These are phyloP conservation scores for Chloroceryle aenea DNA, from an alignment of 2,113 vertebrate genomes.

Conservation along the genomic window DNA sequence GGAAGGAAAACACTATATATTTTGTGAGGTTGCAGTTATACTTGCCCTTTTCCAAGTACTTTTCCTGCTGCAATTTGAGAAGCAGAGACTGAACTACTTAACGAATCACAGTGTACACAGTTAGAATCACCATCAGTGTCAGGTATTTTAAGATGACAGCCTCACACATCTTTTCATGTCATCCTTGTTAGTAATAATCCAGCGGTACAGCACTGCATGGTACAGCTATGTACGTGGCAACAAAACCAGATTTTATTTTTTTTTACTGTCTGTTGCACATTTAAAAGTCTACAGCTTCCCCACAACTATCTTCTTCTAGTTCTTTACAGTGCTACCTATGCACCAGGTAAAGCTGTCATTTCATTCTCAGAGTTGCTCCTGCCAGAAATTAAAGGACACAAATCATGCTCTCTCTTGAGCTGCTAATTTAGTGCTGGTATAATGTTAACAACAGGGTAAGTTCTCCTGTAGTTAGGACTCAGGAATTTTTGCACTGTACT, in stretches of 20 bases:
- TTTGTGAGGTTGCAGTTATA: neutral
- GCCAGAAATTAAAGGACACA: slow-evolving; percentile 18
- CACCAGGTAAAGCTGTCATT: slow-evolving; percentile 4
- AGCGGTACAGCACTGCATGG: neutral
- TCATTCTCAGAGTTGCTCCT: neutral
- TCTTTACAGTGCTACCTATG: neutral
- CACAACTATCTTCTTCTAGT: neutral
- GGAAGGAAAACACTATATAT: neutral
- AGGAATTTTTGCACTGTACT: neutral
- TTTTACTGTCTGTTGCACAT: neutral
- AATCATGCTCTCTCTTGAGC: neutral
- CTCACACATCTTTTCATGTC: neutral
- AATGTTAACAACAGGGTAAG: neutral
- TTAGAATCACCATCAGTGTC: slow-evolving; percentile 17
- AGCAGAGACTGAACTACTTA: slow-evolving; percentile 54
- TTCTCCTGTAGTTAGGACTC: neutral
- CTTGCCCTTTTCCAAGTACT: neutral
- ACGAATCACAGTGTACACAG: neutral
- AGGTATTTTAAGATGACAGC: slow-evolving; percentile 25
- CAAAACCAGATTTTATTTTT: neutral
- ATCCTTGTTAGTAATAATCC: slow-evolving; percentile 32
- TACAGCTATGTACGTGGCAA: neutral
- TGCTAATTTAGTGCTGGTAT: neutral
- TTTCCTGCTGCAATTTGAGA: neutral
- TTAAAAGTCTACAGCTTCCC: neutral